Conservation (phyloP, 2,888 invertebrate species). For the Esperia sulphurella region DNA sequence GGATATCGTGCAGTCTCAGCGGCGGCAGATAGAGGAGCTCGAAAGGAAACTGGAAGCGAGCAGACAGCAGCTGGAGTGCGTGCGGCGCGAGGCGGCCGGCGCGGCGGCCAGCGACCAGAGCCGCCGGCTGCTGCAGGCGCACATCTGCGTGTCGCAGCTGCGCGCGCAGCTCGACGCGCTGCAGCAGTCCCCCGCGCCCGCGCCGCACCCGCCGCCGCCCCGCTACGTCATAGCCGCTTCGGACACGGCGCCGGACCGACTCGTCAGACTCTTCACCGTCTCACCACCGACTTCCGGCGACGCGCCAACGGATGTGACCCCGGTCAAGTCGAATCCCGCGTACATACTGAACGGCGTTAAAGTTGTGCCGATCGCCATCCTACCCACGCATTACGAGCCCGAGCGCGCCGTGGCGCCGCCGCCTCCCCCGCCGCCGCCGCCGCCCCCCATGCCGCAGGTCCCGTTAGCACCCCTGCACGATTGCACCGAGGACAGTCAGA, state of each 20-base stretch:
- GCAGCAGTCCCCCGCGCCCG: conserved; percentile 64
- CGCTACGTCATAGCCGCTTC: conserved; percentile 53
- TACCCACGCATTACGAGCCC: conserved; percentile 66
- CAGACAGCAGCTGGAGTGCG: conserved; percentile 86
- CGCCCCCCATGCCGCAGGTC: conserved; percentile 40
- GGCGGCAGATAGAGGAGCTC: conserved; percentile 91
- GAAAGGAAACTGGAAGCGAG: conserved; percentile 89
- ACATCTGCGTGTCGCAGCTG: conserved; percentile 65
- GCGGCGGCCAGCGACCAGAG: conserved; percentile 68
- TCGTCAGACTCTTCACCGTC: conserved; percentile 57
- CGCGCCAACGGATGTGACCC: conserved; percentile 26
- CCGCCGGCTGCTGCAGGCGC: conserved; percentile 82
- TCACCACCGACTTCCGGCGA: conserved; percentile 38
- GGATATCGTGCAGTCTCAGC: conserved; percentile 89
- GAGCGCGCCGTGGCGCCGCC: conserved; percentile 49
- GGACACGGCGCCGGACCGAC: conserved; percentile 44
- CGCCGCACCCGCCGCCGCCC: conserved; percentile 65
- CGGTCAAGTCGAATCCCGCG: conserved; percentile 65
- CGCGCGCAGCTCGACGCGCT: conserved; percentile 83
- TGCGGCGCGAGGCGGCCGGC: conserved; percentile 79
- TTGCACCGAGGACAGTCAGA: conserved; percentile 81
- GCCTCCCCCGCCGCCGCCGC: conserved; percentile 51
- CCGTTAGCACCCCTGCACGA: conserved; percentile 37
- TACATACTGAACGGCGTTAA: conserved; percentile 83
- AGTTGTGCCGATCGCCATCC: conserved; percentile 70